Conservation (phyloP, 2,113 vertebrate genomes). For the Antechinus stuartii region DNA sequence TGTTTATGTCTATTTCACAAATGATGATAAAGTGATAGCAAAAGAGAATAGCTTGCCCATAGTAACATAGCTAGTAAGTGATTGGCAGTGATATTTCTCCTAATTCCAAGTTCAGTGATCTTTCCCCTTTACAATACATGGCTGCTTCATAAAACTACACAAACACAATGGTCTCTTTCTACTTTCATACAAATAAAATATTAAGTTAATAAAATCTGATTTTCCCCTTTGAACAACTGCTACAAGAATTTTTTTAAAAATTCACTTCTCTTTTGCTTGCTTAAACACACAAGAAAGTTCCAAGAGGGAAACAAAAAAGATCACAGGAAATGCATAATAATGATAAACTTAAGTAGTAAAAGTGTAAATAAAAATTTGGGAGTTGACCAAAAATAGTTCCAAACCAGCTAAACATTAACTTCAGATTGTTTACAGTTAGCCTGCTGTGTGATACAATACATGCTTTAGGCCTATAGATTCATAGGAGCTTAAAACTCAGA, state of each 20-base stretch:
- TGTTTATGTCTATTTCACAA: not conserved
- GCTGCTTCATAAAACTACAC: not conserved
- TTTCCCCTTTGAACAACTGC: slow-evolving; percentile 34
- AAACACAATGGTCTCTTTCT: slow-evolving; percentile 27
- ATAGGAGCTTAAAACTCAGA: slow-evolving; percentile 20
- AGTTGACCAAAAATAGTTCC: slow-evolving; percentile 52
- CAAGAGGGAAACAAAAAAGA: slow-evolving; percentile 43
- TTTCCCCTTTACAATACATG: slow-evolving; percentile 13
- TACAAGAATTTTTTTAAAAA: slow-evolving; percentile 29
- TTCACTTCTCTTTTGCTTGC: not conserved
- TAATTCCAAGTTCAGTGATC: not conserved
- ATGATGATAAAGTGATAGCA: not conserved
- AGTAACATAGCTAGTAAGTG: not conserved
- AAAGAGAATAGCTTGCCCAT: not conserved
- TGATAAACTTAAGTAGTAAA: slow-evolving; percentile 39
- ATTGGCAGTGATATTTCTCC: not conserved
- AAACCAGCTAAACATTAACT: slow-evolving; percentile 31
- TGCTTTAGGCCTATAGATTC: slow-evolving; percentile 22
- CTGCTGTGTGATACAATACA: slow-evolving; percentile 32
- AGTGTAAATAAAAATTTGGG: slow-evolving; percentile 49
- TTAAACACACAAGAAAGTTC: slow-evolving; percentile 31
- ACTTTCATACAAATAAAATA: slow-evolving; percentile 18
- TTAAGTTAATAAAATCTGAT: not conserved
- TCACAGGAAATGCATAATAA: slow-evolving; percentile 42
- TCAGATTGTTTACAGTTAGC: slow-evolving; percentile 50